Evolutionary conservation across 2,888 invertebrate species (phyloP).

Genomic region (Lasioglossum marginatum): DNA sequence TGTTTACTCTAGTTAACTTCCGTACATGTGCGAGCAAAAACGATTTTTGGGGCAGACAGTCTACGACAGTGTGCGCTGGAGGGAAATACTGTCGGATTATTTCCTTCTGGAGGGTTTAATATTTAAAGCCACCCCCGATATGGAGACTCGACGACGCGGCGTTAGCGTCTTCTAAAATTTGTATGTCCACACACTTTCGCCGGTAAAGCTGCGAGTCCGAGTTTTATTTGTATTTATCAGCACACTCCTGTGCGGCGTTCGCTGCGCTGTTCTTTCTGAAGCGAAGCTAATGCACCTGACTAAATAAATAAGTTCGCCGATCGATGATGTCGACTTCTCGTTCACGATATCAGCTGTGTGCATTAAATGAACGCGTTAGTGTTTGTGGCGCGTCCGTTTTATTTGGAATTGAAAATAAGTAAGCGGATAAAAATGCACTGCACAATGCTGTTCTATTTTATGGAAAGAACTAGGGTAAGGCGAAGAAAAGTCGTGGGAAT

Average conservation of each 20-base stretch:
- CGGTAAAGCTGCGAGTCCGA: neutral
- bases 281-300: neutral
- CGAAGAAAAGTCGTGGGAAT: too few relatives aligned
- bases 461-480: too few relatives aligned
- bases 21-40: neutral
- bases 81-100: conserved; percentile 38
- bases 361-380: neutral
- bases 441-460: too few relatives aligned
- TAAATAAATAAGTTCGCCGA: neutral
- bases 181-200: neutral
- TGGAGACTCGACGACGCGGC: neutral
- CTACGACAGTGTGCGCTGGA: neutral
- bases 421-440: too few relatives aligned
- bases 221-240: conserved; percentile 3
- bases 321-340: neutral
- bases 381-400: neutral
- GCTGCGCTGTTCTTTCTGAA: neutral
- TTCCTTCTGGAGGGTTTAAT: conserved; percentile 35
- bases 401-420: neutral
- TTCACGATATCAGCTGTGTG: neutral
- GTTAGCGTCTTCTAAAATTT: neutral
- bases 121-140: conserved; percentile 34
- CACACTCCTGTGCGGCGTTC: neutral
- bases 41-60: conserved; percentile 37
- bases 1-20: conserved; percentile 46